Evolutionary conservation across 2,113 vertebrate genomes (phyloP).

Genomic region (Leucoraja erinaceus): DNA sequence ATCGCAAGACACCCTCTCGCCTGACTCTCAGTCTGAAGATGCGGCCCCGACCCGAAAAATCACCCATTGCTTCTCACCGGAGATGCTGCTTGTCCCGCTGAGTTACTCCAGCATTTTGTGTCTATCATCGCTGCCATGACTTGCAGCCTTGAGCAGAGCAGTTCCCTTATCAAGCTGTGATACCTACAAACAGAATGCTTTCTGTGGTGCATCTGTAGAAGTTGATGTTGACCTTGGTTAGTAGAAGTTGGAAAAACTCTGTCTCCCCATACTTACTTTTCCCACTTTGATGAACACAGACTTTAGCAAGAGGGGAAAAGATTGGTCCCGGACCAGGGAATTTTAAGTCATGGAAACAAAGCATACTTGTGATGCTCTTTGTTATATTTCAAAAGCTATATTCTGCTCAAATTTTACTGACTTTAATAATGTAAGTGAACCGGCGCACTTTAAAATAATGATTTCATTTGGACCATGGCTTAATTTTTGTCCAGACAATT

Average conservation of each 20-base stretch:
- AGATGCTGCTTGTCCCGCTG: too few species aligned
- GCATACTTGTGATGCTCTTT: not conserved
- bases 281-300: not conserved
- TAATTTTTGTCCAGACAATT: slow-evolving; percentile 23
- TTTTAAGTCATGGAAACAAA: not conserved
- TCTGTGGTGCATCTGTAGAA: too few species aligned
- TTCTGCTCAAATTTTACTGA: not conserved
- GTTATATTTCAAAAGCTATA: not conserved
- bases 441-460: not conserved
- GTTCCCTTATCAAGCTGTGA: too few species aligned
- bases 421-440: not conserved
- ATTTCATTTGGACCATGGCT: not conserved
- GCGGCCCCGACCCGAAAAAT: too few species aligned
- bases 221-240: not conserved
- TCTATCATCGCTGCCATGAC: too few species aligned
- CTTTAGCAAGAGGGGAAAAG: not conserved
- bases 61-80: too few species aligned
- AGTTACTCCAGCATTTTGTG: too few species aligned
- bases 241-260: not conserved
- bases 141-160: too few species aligned
- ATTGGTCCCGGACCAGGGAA: too few species aligned
- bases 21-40: too few species aligned
- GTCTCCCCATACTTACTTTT: not conserved
- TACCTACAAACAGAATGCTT: too few species aligned
- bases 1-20: too few species aligned